These are phyloP conservation scores for Leucoraja erinaceus DNA, from an alignment of 2,113 vertebrate species.

Conservation along the genomic window DNA sequence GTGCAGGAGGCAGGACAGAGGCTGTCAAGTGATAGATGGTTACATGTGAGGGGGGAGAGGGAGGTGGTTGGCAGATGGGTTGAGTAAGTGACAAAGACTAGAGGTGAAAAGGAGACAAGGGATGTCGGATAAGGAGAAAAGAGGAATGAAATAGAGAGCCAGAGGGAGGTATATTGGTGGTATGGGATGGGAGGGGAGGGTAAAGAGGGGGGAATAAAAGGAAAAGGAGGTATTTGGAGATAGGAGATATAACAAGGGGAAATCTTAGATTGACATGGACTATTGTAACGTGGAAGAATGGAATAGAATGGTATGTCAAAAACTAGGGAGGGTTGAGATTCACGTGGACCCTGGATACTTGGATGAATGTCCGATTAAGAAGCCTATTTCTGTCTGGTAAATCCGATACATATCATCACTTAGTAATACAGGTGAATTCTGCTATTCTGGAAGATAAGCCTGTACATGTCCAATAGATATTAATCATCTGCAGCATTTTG, in stretches of 20 bases:
- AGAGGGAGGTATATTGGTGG: too few species aligned
- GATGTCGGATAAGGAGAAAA: too few species aligned
- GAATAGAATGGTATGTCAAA: background rate
- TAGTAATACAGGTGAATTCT: background rate
- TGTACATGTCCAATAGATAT: background rate
- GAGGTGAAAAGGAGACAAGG: too few species aligned
- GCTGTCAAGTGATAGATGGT: too few species aligned
- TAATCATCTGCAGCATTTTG: background rate
- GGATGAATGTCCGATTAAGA: background rate
- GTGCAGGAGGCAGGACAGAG: too few species aligned
- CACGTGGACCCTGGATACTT: background rate
- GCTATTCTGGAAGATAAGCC: background rate
- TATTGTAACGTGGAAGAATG: background rate
- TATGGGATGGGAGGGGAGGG: background rate
- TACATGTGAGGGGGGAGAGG: too few species aligned
- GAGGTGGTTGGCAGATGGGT: too few species aligned
- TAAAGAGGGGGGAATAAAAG: background rate
- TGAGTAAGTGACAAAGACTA: too few species aligned
- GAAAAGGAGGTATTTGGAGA: background rate
- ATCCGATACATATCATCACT: background rate
- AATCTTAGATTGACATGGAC: too few species aligned
- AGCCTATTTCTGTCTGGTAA: background rate
- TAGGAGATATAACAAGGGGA: too few species aligned
- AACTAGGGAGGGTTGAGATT: background rate
- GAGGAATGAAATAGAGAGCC: too few species aligned